Percentiles rank a stretch among this genome's conserved stretches.
Conservation (phyloP, 2,113 vertebrate genomes). For the Nettapus auritus region DNA sequence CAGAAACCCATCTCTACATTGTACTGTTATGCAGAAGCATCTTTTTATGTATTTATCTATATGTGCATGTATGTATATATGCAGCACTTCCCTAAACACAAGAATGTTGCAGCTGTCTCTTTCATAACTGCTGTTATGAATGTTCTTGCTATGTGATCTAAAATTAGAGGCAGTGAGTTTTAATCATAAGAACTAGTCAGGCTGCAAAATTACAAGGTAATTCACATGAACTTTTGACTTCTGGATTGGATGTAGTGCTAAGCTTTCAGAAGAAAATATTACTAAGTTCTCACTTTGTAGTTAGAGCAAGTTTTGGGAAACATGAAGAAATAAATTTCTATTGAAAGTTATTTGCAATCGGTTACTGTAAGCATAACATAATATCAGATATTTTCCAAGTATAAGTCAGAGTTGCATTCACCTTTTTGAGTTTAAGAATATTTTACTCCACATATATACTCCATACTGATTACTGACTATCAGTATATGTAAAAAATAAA, state of each 20-base stretch:
- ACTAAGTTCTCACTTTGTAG: background rate
- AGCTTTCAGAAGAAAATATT: background rate
- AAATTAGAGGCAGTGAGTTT: conserved; percentile 14
- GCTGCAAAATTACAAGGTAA: background rate
- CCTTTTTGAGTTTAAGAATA: background rate
- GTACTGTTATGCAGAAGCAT: background rate
- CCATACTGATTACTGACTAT: background rate
- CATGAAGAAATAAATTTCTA: background rate
- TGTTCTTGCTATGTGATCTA: background rate
- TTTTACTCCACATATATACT: background rate
- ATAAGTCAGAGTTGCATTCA: background rate
- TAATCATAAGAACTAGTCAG: background rate
- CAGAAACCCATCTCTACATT: background rate
- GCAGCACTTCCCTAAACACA: background rate
- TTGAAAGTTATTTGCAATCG: background rate
- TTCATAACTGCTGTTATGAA: background rate
- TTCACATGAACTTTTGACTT: conserved; percentile 31
- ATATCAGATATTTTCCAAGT: background rate
- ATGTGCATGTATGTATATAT: background rate
- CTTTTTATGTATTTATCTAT: background rate
- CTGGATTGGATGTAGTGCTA: background rate
- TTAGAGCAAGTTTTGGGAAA: background rate
- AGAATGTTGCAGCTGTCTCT: background rate
- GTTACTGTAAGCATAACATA: background rate
- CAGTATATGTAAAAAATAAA: background rate